A percentile compares a stretch with the other conserved stretches of the same genome.
Conservation (phyloP, 2,797 vertebrate species). For the Oreochromis grahami region DNA sequence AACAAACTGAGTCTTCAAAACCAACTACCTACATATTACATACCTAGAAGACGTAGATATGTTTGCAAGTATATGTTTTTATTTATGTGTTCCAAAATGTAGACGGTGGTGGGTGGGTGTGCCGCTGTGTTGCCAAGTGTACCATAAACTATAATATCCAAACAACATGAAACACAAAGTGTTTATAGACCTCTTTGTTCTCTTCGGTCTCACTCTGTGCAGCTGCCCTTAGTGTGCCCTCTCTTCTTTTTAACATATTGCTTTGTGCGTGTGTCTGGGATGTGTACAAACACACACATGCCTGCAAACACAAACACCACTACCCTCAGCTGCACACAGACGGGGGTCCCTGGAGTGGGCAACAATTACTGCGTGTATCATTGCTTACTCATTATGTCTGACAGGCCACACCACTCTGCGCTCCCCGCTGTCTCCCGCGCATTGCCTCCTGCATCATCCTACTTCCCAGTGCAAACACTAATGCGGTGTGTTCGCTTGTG, state of each 20-base stretch:
- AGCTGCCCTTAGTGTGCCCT: constrained; percentile 31
- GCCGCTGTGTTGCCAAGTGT: neutral
- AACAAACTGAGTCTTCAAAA: neutral
- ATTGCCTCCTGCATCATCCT: constrained; percentile 46
- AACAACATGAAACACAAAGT: constrained; percentile 30
- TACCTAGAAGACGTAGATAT: neutral
- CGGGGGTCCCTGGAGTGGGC: constrained; percentile 66
- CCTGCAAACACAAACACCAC: neutral
- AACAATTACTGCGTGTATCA: constrained; percentile 78
- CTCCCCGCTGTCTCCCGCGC: constrained; percentile 64
- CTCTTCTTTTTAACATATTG: constrained; percentile 32
- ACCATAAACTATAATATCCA: constrained; percentile 3
- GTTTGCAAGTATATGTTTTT: neutral
- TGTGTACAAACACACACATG: neutral
- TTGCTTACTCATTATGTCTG: constrained; percentile 81
- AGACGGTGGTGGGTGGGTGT: neutral
- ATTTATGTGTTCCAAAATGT: neutral
- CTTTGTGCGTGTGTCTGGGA: constrained; percentile 3
- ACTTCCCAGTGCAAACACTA: neutral
- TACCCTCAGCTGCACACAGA: neutral
- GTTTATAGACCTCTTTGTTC: constrained; percentile 37
- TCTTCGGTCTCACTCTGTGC: constrained; percentile 26
- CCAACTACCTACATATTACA: neutral
- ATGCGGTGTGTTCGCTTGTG: neutral
- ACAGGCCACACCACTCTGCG: constrained; percentile 75